phyloP scores from a whole-genome alignment of 2,888 invertebrate genomes.

The Meghimatium bilineatum region DNA sequence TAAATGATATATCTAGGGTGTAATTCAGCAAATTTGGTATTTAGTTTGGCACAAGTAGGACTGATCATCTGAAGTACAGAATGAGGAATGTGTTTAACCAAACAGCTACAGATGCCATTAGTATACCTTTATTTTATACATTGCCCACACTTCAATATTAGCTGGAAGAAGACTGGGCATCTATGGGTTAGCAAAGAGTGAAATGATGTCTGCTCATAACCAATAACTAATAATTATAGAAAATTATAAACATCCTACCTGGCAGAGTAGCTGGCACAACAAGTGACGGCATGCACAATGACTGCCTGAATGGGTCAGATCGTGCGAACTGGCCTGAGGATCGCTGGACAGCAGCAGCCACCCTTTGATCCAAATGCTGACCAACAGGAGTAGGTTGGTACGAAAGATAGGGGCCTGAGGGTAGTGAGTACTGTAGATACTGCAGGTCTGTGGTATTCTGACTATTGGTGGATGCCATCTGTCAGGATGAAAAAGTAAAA shows the following conservation, averaged over 20 bases:
- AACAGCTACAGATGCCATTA: no score
- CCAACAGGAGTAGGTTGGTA: constrained; percentile 73
- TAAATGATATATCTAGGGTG: no score
- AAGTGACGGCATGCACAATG: constrained; percentile 93
- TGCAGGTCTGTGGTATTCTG: constrained; percentile 70
- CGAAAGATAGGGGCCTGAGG: constrained; percentile 78
- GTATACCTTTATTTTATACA: no score
- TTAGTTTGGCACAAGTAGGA: no score
- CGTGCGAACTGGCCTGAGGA: constrained; percentile 71
- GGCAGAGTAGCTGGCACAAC: constrained; percentile 89
- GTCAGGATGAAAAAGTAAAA: not conserved
- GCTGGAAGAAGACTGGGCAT: no score
- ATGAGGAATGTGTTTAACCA: no score
- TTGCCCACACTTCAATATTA: no score
- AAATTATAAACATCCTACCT: constrained; percentile 73
- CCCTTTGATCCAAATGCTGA: constrained; percentile 74
- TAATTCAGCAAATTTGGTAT: no score
- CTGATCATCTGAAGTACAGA: no score
- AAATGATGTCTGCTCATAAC: no score
- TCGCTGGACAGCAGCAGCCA: constrained; percentile 62
- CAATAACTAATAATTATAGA: not conserved
- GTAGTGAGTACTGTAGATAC: constrained; percentile 86
- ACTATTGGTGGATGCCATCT: constrained; percentile 62
- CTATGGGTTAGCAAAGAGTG: no score
- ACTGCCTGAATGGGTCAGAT: constrained; percentile 89